Evolutionary conservation across 2,797 vertebrate genomes (phyloP), one percentile per base, ranked within the genome.

Genomic region (Sebastes cheni): DNA sequence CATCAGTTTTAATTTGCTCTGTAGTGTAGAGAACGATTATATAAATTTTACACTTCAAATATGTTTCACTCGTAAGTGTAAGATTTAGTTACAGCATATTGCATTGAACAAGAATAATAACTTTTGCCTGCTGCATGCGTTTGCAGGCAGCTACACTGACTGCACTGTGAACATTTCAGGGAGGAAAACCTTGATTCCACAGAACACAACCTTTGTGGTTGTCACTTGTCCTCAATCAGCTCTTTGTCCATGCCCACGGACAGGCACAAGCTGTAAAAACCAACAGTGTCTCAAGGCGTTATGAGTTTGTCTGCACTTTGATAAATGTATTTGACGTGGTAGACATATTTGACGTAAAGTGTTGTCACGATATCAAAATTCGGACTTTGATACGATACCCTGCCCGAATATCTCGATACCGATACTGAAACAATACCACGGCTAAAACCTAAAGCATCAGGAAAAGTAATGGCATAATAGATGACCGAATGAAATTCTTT

Each of bases 151-250:
- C 16, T 65, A 27, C 2, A 71, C 1, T 18, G 6, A 9, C 36
- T 27, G n/a, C 32, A 3, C 42, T 46, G 36, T 67, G 34, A 76
- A 71, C 79, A 77, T 70, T 72, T 86, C 77, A 89, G 52, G 25
- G n/a, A 59, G 16, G 23, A 46, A 80, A 84, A 32, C 25, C n/a
- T 60, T 80, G 22, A 83, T 87, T 76, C 42, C 68, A 77, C 27
- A 32, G 16, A 89, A 61, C 78, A 71, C 77, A 84, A 80, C 84
- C 85, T 89, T 83, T 88, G 32, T 72, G 67, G 65, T 62, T 89
- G 86, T 90, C 90, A 73, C 83, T 74, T 72, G 70, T 82, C 86
- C 70, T 86, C 77, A 72, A 67, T 88, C 80, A 87, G 8, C 13
- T 70, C 59, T 67, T 77, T 34, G 39, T 84, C 56, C 54, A 65